phyloP scores from a whole-genome alignment of 2,113 vertebrate species.

The Steatornis caripensis region DNA sequence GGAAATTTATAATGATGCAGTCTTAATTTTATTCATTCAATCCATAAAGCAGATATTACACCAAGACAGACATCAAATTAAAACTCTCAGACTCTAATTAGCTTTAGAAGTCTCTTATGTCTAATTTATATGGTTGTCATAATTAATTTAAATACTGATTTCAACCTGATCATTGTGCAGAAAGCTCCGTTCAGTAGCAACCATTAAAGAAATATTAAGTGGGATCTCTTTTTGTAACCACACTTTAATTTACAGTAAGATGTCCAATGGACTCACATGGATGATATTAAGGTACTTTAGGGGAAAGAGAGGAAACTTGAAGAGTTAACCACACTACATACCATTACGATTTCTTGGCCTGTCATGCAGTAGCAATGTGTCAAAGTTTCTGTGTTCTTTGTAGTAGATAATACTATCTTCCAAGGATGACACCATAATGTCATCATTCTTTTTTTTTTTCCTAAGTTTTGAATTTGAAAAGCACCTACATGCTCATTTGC shows the following conservation, averaged over 20 bases:
- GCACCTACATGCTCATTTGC: neutral
- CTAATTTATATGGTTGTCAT: conserved; percentile 82
- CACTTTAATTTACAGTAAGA: neutral
- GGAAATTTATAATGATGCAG: conserved; percentile 80
- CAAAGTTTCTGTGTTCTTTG: neutral
- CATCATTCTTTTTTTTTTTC: neutral
- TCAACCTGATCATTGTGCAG: conserved; percentile 69
- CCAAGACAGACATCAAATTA: conserved; percentile 79
- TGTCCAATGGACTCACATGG: neutral
- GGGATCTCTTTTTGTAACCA: neutral
- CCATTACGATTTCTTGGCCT: neutral
- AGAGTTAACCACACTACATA: neutral
- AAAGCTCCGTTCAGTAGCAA: conserved; percentile 36
- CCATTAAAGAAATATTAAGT: conserved; percentile 31
- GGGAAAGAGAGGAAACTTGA: neutral
- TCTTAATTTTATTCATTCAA: conserved; percentile 84
- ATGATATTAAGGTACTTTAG: neutral
- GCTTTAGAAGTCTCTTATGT: conserved; percentile 78
- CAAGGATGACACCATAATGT: neutral
- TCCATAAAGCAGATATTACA: conserved; percentile 78
- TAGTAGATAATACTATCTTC: neutral
- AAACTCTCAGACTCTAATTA: conserved; percentile 79
- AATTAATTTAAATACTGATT: conserved; percentile 80
- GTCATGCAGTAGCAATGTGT: neutral
- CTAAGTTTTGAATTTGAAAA: neutral